Conservation (phyloP, 2,797 vertebrate genomes). For the Momotus momota region DNA sequence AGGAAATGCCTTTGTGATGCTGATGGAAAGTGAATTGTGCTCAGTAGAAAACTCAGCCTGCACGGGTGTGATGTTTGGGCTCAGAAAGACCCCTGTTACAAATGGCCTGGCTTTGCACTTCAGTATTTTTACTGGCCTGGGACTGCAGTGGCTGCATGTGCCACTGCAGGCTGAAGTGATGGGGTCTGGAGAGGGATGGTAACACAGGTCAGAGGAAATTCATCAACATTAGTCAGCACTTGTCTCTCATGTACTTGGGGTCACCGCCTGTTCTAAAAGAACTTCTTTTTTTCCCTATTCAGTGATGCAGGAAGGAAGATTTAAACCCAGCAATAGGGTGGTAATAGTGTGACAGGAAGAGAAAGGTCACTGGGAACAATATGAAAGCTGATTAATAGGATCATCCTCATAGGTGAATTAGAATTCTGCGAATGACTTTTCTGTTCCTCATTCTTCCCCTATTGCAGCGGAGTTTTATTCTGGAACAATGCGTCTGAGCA, state of each 20-base stretch:
- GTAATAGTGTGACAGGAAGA: not conserved
- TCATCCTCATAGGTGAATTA: not conserved
- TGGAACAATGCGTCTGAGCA: not conserved
- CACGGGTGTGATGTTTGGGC: not conserved
- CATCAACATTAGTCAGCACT: conserved; percentile 40
- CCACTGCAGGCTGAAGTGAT: not conserved
- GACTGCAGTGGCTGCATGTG: not conserved
- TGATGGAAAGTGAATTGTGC: not conserved
- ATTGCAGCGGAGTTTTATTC: not conserved
- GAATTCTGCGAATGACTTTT: conserved; percentile 4
- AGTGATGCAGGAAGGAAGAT: conserved; percentile 13
- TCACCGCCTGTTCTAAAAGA: conserved; percentile 7
- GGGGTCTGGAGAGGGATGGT: not conserved
- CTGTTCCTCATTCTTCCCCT: not conserved
- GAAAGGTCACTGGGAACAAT: conserved; percentile 29
- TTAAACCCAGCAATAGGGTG: conserved; percentile 18
- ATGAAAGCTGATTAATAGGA: conserved; percentile 49
- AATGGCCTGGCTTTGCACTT: not conserved
- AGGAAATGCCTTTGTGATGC: not conserved
- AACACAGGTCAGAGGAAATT: conserved; percentile 17
- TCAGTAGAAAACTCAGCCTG: not conserved
- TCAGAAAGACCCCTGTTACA: not conserved
- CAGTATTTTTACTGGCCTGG: not conserved
- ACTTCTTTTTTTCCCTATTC: conserved; percentile 3
- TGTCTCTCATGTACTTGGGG: not conserved